These are phyloP conservation scores for Sorex maritimensis DNA, from an alignment of 2,797 vertebrate species.

Conservation along the genomic window DNA sequence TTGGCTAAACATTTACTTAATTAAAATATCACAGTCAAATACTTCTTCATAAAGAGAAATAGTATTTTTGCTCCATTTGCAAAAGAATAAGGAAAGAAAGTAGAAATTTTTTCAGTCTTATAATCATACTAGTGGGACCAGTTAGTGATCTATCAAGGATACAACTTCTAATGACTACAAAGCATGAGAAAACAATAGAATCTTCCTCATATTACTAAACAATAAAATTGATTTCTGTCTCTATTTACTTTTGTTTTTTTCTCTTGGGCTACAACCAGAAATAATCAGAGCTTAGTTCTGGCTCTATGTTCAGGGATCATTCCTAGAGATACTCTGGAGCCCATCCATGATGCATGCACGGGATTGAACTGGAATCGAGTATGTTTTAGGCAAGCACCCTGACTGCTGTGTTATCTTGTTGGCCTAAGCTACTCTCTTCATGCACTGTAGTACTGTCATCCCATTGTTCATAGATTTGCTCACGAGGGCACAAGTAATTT, in stretches of 20 bases:
- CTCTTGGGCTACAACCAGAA: too few species aligned
- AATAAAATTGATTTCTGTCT: neutral
- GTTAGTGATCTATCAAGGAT: neutral
- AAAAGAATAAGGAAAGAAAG: neutral
- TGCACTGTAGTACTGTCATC: too few species aligned
- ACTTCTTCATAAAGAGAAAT: conserved; percentile 32
- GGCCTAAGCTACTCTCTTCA: neutral
- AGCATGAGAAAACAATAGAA: neutral
- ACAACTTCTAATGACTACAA: neutral
- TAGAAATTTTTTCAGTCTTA: neutral
- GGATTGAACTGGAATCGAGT: too few species aligned
- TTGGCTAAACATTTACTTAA: conserved; percentile 69
- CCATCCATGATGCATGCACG: too few species aligned
- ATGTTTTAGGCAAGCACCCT: too few species aligned
- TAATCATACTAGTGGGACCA: neutral
- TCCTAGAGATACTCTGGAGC: too few species aligned
- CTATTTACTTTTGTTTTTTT: too few species aligned
- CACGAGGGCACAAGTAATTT: too few species aligned
- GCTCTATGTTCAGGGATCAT: too few species aligned
- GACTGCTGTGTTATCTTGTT: neutral
- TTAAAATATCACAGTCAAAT: conserved; percentile 71
- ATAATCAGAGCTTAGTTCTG: too few species aligned
- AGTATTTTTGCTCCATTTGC: conserved; percentile 5
- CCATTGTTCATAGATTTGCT: too few species aligned
- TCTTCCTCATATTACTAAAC: neutral